phyloP scores from a whole-genome alignment of 2,797 vertebrate genomes.

The Sardinella longiceps region DNA sequence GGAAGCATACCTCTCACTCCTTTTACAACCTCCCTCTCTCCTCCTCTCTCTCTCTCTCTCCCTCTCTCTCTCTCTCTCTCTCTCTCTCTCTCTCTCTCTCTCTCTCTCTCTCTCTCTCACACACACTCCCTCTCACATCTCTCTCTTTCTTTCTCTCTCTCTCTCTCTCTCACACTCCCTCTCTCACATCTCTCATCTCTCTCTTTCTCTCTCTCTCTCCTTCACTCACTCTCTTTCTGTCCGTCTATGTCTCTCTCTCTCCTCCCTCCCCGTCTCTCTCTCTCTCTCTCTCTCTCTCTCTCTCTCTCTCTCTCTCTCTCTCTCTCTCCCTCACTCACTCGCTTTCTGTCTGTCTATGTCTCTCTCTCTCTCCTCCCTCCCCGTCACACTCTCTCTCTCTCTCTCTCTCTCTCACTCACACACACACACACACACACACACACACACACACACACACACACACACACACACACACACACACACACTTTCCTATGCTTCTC shows the following conservation, averaged over 20 bases:
- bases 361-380: too few relatives aligned
- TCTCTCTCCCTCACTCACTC: too few relatives aligned
- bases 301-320: too few relatives aligned
- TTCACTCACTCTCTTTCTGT: background rate
- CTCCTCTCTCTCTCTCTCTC: too few relatives aligned
- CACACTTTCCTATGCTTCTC: conserved; percentile 20
- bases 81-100: too few relatives aligned
- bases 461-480: conserved; percentile 23
- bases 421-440: background rate
- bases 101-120: background rate
- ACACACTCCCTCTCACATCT: background rate
- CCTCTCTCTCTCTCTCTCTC: too few relatives aligned
- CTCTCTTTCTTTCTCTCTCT: too few relatives aligned
- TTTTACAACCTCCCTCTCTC: background rate
- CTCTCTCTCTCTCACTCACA: background rate
- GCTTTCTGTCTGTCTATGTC: too few relatives aligned
- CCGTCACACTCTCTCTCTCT: background rate
- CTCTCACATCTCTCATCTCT: background rate
- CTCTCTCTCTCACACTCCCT: too few relatives aligned
- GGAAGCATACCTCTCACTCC: conserved; percentile 31
- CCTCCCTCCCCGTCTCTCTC: background rate
- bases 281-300: background rate
- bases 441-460: background rate
- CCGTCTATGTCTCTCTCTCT: background rate
- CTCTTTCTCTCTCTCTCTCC: background rate